These are phyloP conservation scores for Rhea pennata DNA, from an alignment of 2,113 vertebrate genomes.

Conservation along the genomic window DNA sequence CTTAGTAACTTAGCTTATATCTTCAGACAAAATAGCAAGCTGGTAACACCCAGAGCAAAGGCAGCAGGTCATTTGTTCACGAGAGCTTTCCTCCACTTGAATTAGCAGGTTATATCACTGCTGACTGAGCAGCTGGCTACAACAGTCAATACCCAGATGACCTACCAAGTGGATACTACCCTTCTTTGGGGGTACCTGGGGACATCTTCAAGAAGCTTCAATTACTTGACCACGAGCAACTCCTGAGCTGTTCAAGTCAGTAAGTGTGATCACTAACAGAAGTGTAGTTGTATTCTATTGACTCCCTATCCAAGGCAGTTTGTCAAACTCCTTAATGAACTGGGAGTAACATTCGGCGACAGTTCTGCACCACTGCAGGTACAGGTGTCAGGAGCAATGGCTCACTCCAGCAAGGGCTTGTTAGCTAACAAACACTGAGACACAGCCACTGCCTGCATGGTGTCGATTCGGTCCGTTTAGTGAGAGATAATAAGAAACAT, in stretches of 20 bases:
- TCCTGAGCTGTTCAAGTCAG: not conserved
- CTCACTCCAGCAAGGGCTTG: not conserved
- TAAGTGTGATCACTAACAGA: not conserved
- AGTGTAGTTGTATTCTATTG: not conserved
- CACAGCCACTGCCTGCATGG: not conserved
- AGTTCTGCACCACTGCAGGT: not conserved
- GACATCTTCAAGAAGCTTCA: not conserved
- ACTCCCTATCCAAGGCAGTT: not conserved
- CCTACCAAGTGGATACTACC: not conserved
- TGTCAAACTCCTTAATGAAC: not conserved
- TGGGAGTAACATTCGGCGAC: not conserved
- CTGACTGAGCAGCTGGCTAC: fast-evolving
- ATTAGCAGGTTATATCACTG: not conserved
- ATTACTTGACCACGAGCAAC: not conserved
- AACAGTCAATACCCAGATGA: not conserved
- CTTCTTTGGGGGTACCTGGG: not conserved
- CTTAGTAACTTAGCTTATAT: not conserved
- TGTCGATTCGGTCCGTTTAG: not conserved
- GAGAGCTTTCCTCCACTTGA: not conserved
- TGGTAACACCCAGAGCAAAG: not conserved
- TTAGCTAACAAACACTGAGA: not conserved
- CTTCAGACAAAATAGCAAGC: not conserved
- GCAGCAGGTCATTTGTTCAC: not conserved
- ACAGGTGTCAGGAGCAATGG: not conserved
- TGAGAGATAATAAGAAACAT: not conserved